Base-by-base conservation (phyloP, 1,140 invertebrate genomes). In the Onthophagus taurus region DNA sequence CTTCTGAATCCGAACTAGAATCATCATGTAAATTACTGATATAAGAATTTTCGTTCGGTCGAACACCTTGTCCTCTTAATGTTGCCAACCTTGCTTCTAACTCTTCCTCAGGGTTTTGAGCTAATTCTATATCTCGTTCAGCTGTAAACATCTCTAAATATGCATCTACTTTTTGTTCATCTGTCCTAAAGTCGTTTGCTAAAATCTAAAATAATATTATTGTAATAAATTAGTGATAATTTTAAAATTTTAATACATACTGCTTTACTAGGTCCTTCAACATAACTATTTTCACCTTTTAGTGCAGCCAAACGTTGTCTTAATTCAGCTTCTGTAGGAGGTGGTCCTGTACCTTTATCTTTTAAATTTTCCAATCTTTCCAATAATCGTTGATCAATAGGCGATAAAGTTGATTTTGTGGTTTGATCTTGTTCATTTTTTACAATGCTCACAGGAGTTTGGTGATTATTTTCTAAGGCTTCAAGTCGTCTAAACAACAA, bases 81-180 rank as follows among this genome's bases (percentile, higher is more conserved):
- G 59, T 60, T 8, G 63, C 62, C 35, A 67, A 46, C 26, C 69
- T 45, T 49, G 68, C 64, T 65, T 77, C 55, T 67, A 67, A 65
- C 58, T 74, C 57, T 57, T 69, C 53, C 59, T 70, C 66, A 5
- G 60, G 54, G 54, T 75, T 69, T 16, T 72, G 69, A 21, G 68
- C 60, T 47, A 64, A 59, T 21, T 70, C 60, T 31, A 81, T 69
- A 37, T 66, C 62, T 4, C 67, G 55, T 61, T 81, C 72, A 14
- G 67, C 69, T 44, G 74, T 49, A 50, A 75, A 77, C 47, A 78
- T 71, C 34, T 71, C 71, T 11, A 82, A 45, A 12, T 81, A 55
- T 52, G 77, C 73, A 54, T 77, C 68, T 14, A 67, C 68, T 64
- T 78, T 77, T 50, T 81, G 72, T 49, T 77, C 68, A 51, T 78